phyloP scores from a whole-genome alignment of 2,113 vertebrate genomes.

The Turdus rufiventris region DNA sequence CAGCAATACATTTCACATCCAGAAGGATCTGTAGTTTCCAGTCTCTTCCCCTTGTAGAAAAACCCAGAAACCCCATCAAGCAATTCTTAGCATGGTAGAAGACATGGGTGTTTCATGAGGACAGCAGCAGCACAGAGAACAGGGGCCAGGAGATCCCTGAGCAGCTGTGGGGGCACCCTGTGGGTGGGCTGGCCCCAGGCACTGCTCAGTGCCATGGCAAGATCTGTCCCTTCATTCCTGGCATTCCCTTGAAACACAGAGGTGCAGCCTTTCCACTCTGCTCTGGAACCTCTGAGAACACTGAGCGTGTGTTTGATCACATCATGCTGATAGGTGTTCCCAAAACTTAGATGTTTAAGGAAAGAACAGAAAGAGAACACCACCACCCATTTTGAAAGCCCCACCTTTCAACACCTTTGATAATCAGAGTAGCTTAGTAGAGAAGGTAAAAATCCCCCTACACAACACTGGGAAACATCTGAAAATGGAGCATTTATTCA shows the following conservation, averaged over 20 bases:
- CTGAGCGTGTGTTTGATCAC: rapidly evolving
- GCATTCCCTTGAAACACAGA: background rate
- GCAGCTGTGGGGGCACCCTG: background rate
- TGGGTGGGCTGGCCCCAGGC: background rate
- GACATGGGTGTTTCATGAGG: background rate
- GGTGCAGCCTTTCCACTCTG: background rate
- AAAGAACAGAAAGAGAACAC: background rate
- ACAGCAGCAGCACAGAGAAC: background rate
- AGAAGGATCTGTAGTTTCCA: background rate
- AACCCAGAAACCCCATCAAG: background rate
- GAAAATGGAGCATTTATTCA: slow-evolving; percentile 2
- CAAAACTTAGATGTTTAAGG: background rate
- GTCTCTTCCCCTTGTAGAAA: background rate
- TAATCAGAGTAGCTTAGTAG: background rate
- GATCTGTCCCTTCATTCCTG: background rate
- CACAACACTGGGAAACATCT: background rate
- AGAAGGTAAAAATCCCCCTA: background rate
- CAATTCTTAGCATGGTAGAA: background rate
- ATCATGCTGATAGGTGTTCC: rapidly evolving
- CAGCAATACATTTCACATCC: background rate
- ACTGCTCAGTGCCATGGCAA: background rate
- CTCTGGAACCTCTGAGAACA: background rate
- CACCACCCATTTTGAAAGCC: background rate
- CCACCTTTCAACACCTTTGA: background rate
- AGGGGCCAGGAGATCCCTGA: background rate